Evolutionary conservation across 1,140 invertebrate genomes (phyloP), one percentile per base, ranked within the genome.

Genomic region (Drosophila micromelanica): DNA sequence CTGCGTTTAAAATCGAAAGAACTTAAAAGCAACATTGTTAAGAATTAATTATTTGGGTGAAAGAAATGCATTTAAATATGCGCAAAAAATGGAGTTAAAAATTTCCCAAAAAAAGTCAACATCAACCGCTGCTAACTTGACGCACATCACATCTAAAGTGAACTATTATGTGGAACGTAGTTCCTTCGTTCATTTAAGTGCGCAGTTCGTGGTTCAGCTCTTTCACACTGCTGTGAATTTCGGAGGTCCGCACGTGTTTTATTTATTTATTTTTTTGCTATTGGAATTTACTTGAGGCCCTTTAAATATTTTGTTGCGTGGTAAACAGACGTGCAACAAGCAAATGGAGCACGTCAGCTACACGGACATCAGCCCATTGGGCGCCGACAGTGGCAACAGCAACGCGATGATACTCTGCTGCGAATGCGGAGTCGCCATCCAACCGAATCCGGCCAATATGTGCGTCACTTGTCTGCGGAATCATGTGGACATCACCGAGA

Each of bases 391-490:
- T 48, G 69, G 20, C 45, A 32, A 40, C 40, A 57, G 1, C 9
- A 67, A 43, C 5, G 8, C 46, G 11, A 65, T 90, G 62, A 84
- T 91, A n/a, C 70, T 92, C 6, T 97, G 97, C 85, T 98, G 96
- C 85, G 94, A 96, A 92, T 98, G 96, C 93, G 96, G 96, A 17
- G 94, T 94, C 45, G 84, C 93, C 12, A 98, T 99, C 45, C 96
- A 98, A 75, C 96, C 99, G 37, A 99, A 99, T 94, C 97, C 98
- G 6, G 95, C 98, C 2, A 99, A 99, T 92, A 99, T 99, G 97
- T 99, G 99, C 92, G 96, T 98, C 0, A 96, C 95, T 17, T 99
- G 99, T 93, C 93, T 99, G 12, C 93, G 98, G 38, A 95, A 96
- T 37, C 94, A 96, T 90, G 95, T 99, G 12, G 98, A 99, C 89